Percentiles rank a stretch among this genome's conserved stretches.
phyloP scores from a whole-genome alignment of 2,797 vertebrate species.

The Euthynnus affinis region DNA sequence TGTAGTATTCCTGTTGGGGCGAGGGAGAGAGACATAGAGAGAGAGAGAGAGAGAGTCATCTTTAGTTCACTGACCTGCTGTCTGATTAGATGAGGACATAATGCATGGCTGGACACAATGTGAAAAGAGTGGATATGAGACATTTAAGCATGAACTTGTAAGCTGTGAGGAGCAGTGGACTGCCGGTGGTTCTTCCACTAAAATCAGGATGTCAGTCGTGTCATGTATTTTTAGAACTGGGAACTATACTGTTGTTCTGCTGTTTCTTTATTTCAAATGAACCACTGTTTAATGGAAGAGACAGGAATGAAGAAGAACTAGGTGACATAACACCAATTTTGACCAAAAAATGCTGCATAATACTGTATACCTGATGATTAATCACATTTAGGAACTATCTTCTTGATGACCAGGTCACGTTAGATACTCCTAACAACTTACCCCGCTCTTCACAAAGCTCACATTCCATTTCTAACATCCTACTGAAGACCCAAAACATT shows the following conservation, averaged over 20 bases:
- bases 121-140: not conserved
- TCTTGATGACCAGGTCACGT: not conserved
- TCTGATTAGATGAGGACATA: not conserved
- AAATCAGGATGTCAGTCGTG: not conserved
- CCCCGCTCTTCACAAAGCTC: not conserved
- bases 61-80: not conserved
- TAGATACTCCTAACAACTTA: too few relatives aligned
- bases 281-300: not conserved
- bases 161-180: not conserved
- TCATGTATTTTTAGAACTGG: constrained; percentile 4
- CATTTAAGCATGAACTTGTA: not conserved
- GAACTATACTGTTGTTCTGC: not conserved
- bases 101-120: not conserved
- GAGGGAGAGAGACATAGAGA: not conserved
- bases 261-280: not conserved
- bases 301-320: not conserved
- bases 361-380: too few relatives aligned
- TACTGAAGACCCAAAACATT: not conserved
- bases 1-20: constrained; percentile 92
- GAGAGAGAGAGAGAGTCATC: not conserved
- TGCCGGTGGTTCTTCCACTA: constrained; percentile 5
- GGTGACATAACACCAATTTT: not conserved
- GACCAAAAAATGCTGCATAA: not conserved
- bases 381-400: not conserved
- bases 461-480: not conserved